Evolutionary conservation across 2,888 invertebrate genomes (phyloP).

Genomic region (Aphidoletes aphidimyza): DNA sequence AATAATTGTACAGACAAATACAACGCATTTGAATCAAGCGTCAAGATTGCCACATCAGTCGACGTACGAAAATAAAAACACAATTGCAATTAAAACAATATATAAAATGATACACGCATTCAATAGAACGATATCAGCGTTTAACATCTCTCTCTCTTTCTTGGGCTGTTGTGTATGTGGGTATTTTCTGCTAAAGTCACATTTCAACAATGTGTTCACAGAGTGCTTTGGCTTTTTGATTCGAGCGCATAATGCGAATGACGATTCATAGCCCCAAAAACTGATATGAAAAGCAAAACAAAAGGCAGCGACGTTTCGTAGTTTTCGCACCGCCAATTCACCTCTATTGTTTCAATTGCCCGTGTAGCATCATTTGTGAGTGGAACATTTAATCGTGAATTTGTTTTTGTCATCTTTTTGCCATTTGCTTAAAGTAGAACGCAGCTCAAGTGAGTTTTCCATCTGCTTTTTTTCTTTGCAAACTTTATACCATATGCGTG

Average conservation of each 20-base stretch:
- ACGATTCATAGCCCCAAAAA: not conserved
- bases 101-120: constrained; percentile 40
- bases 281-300: not conserved
- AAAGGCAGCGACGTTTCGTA: not conserved
- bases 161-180: too few species aligned
- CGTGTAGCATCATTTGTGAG: not conserved
- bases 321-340: constrained; percentile 41
- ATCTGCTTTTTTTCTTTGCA: not conserved
- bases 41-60: not conserved
- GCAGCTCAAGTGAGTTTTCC: not conserved
- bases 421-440: not conserved
- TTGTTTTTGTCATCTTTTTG: too few species aligned
- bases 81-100: constrained; percentile 8
- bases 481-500: too few species aligned
- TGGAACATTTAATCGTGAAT: constrained; percentile 28
- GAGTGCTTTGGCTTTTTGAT: too few species aligned
- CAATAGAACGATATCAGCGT: not conserved
- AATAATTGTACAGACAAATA: constrained; percentile 19
- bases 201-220: not conserved
- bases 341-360: not conserved
- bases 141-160: not conserved
- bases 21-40: not conserved
- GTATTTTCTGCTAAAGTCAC: not conserved
- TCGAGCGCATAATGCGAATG: too few species aligned
- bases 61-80: too few species aligned